Base-by-base conservation (phyloP, 2,797 vertebrate species). In the Erethizon dorsatum region DNA sequence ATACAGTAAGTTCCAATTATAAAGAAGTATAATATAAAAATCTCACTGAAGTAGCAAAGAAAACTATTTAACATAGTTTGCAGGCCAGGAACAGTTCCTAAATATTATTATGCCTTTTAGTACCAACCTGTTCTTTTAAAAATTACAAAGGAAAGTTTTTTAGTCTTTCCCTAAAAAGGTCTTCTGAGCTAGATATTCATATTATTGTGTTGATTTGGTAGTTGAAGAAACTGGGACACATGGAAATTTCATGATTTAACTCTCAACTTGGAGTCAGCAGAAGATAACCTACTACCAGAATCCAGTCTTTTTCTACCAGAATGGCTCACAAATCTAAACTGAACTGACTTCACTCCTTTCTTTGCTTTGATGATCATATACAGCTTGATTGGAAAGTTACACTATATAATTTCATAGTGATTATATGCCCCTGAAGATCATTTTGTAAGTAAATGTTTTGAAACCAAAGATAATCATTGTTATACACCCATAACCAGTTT, bases 391-490 rank as follows among this genome's bases (percentile, higher is more conserved):
- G 97, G 97, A 97, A 96, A 96, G 95, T 95, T 96, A 94, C 92
- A 97, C 97, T 96, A 80, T 97, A 67, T 97, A 97, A 98, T 98
- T 97, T 97, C 95, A 98, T 88, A 97, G 96, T 93, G 96, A 97
- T 97, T 97, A 96, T 79, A 98, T 91, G 97, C 73, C 78, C 85
- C 83, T 96, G 92, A 96, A 95, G 94, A 92, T 97, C 88, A 83
- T 97, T 92, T 97, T 96, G 88, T 97, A 97, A 97, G 97, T 96
- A 97, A 97, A 97, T 90, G 94, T 97, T 97, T 96, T 95, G 92
- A 98, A 97, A 97, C 97, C 97, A 97, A 97, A 97, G 96, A 97
- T 97, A 97, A 97, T 97, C 96, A 98, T 96, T 97, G 95, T 97
- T 97, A 67, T 97, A 91, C 2, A 86, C 95, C 83, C 95, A 94